Evolutionary conservation across 2,888 invertebrate species (phyloP), one percentile per base, ranked within the genome.

Genomic region (Drosophila algonquin): DNA sequence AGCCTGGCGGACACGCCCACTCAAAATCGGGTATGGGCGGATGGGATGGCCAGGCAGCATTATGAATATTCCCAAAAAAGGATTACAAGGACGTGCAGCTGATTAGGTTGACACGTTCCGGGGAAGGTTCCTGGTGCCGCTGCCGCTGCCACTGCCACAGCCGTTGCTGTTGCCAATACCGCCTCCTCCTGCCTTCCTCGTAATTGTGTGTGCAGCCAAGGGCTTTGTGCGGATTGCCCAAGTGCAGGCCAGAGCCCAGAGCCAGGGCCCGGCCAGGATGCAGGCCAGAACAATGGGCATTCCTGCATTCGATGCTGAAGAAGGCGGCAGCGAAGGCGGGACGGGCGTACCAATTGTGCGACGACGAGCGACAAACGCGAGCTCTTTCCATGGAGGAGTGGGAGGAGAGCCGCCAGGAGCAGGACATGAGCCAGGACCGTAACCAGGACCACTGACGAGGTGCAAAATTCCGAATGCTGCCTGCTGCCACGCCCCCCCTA

Each of bases 31-130:
- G 46, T 8, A n/a, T 50, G 18, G 32, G 18, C 27, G 7, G 50
- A 27, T 27, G 35, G 7, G 50, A 27, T 27, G 21, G 47, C 35
- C 14, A 0, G 35, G 27, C 16, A 61, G n/a, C 47, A 65, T 73
- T 72, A 73, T 73, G 58, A 67, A 73, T 67, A 48, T 63, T 46
- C 52, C 45, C 40, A 55, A 57, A 74, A 74, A 74, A 74, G 74
- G 74, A 74, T 73, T 73, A 59, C 68, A 59, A 73, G 64, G 48
- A 50, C 53, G 48, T 51, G 57, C 64, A 60, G 53, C 67, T 77
- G 73, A 87, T 87, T 79, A 75, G 79, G 80, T 81, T 82, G 82
- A 85, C 86, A 83, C 86, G 76, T 86, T 88, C 76, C 78, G 40
- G 45, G 61, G 67, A 86, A 58, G 53, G 62, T 12, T 59, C 24